Percentiles rank a stretch among this genome's conserved stretches.
Conservation (phyloP, 1,140 invertebrate species). For the Notospermus geniculatus region DNA sequence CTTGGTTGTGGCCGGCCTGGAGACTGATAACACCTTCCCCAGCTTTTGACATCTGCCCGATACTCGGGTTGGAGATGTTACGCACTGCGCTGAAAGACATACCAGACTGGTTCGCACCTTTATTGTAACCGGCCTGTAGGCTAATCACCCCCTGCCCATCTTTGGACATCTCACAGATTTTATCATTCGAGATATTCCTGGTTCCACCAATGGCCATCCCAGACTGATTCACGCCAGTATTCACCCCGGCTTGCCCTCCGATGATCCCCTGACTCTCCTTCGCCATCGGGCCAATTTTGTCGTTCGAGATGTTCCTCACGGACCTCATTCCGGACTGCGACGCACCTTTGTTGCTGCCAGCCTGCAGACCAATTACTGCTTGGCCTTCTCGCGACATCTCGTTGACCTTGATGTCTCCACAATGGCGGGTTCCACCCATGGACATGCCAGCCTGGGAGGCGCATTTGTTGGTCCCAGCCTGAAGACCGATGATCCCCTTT, state of each 20-base stretch:
- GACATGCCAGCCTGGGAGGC: slow-evolving; percentile 61
- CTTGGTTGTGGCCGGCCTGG: slow-evolving; percentile 90
- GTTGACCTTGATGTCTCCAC: slow-evolving; percentile 9
- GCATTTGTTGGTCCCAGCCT: slow-evolving; percentile 69
- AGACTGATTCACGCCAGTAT: slow-evolving; percentile 83
- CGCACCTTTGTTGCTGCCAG: slow-evolving; percentile 79
- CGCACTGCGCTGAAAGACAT: slow-evolving; percentile 91
- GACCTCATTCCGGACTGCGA: slow-evolving; percentile 61
- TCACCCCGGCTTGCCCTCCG: slow-evolving; percentile 80
- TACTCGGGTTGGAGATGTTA: slow-evolving; percentile 66
- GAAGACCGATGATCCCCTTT: slow-evolving; percentile 82
- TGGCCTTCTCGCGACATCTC: slow-evolving; percentile 1
- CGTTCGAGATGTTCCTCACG: neutral
- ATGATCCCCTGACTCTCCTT: slow-evolving; percentile 4
- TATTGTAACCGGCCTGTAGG: slow-evolving; percentile 22
- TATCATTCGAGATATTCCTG: slow-evolving; percentile 67
- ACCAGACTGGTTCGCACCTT: slow-evolving; percentile 68
- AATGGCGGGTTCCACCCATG: slow-evolving; percentile 6
- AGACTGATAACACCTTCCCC: slow-evolving; percentile 83
- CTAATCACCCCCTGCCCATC: neutral
- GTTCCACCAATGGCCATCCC: slow-evolving; percentile 91
- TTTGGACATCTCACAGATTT: slow-evolving; percentile 1
- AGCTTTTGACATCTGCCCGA: slow-evolving; percentile 31
- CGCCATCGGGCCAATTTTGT: neutral
- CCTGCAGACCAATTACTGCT: slow-evolving; percentile 63